phyloP scores from a whole-genome alignment of 2,113 vertebrate genomes.

The Actenoides lindsayi region DNA sequence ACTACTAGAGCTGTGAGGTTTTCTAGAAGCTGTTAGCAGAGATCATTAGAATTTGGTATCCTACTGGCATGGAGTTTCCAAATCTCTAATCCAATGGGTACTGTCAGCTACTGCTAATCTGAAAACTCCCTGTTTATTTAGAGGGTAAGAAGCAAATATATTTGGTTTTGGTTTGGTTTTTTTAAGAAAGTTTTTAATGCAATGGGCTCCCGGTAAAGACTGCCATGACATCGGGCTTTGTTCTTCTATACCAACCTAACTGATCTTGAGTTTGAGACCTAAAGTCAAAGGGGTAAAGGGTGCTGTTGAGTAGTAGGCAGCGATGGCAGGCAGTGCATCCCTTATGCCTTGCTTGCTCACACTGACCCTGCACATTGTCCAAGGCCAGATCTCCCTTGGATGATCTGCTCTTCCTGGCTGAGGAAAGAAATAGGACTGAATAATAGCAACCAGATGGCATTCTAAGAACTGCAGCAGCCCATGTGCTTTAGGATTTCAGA shows the following conservation, averaged over 20 bases:
- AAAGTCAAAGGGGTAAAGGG: background rate
- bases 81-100: background rate
- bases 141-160: background rate
- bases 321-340: background rate
- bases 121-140: background rate
- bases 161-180: background rate
- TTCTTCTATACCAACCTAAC: background rate
- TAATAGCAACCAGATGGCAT: background rate
- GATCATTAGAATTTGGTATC: background rate
- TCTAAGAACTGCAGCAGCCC: background rate
- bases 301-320: no score
- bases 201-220: background rate
- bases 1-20: background rate
- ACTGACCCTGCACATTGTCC: background rate
- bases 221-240: background rate
- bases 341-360: background rate
- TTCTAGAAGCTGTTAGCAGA: background rate
- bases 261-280: background rate
- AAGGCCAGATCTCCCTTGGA: rapidly evolving
- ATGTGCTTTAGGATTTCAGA: background rate
- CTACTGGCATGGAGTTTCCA: background rate
- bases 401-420: background rate
- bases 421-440: background rate
- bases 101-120: background rate
- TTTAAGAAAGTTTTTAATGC: background rate